These are phyloP conservation scores for Amphipyra berbera DNA, from an alignment of 2,888 invertebrate genomes.

Conservation along the genomic window DNA sequence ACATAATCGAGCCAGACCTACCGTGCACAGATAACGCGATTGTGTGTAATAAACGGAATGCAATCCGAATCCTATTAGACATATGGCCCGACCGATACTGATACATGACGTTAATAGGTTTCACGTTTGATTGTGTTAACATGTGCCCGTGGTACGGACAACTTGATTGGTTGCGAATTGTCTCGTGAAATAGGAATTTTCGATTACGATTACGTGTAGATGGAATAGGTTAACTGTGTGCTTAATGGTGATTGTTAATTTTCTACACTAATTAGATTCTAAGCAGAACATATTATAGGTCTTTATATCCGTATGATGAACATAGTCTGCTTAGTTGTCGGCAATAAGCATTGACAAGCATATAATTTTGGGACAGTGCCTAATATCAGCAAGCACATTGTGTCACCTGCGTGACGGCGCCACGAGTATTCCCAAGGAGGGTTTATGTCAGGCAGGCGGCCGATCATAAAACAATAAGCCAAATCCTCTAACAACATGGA, in stretches of 20 bases:
- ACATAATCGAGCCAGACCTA: conserved; percentile 54
- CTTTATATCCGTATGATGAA: too few species aligned
- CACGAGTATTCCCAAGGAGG: too few species aligned
- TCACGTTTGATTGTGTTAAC: conserved; percentile 75
- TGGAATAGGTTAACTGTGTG: conserved; percentile 1
- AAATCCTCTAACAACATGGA: too few species aligned
- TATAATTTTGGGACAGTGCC: too few species aligned
- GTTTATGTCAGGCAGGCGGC: too few species aligned
- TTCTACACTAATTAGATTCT: too few species aligned
- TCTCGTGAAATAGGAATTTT: conserved; percentile 42
- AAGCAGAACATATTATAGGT: too few species aligned
- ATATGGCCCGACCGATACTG: conserved; percentile 74
- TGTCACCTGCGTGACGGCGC: too few species aligned
- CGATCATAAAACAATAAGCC: too few species aligned
- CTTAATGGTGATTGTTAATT: not conserved
- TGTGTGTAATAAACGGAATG: conserved; percentile 84
- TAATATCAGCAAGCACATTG: too few species aligned
- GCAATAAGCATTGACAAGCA: too few species aligned
- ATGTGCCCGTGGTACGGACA: conserved; percentile 55
- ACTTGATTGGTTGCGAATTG: conserved; percentile 63
- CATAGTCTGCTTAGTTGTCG: too few species aligned
- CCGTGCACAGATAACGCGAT: conserved; percentile 75
- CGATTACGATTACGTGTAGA: conserved; percentile 17
- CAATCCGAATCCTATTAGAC: conserved; percentile 85
- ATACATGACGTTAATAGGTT: conserved; percentile 80